Conservation (phyloP, 1,140 invertebrate species). For the Platyura marginata region DNA sequence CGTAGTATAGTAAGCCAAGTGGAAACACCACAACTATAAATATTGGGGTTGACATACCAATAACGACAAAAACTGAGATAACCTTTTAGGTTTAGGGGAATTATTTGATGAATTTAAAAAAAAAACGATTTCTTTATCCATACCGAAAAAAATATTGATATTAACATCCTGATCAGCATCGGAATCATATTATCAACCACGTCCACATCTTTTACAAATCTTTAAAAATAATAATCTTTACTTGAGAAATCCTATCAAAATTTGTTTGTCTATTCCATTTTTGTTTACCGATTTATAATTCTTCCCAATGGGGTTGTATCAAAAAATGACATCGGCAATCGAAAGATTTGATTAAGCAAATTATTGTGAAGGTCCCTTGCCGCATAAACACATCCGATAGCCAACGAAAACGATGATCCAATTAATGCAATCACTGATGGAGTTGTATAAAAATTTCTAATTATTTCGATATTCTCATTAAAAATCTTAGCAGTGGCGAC, state of each 20-base stretch:
- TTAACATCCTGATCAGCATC: constrained; percentile 46
- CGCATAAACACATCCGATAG: constrained; percentile 14
- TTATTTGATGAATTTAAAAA: no score
- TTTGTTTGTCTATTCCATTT: no score
- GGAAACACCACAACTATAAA: constrained; percentile 72
- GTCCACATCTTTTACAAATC: constrained; percentile 71
- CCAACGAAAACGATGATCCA: not conserved
- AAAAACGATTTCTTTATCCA: constrained; percentile 37
- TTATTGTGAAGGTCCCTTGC: constrained; percentile 28
- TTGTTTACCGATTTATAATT: constrained; percentile 68
- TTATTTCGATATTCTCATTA: constrained; percentile 58
- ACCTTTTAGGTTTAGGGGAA: constrained; percentile 31
- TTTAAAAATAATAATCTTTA: no score
- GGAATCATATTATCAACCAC: constrained; percentile 57
- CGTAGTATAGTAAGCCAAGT: constrained; percentile 71
- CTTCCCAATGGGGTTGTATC: constrained; percentile 72
- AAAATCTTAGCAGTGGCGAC: no score
- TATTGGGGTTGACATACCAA: constrained; percentile 73
- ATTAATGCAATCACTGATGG: constrained; percentile 9
- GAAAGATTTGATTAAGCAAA: constrained; percentile 38
- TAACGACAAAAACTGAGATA: constrained; percentile 70
- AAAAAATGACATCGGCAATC: constrained; percentile 55
- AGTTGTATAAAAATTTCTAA: constrained; percentile 59
- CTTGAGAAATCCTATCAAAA: no score
- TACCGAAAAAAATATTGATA: constrained; percentile 53